A percentile compares a stretch with the other conserved stretches of the same genome.
These are phyloP conservation scores for Hepsetus odoe DNA, from an alignment of 2,113 vertebrate species.

Conservation along the genomic window DNA sequence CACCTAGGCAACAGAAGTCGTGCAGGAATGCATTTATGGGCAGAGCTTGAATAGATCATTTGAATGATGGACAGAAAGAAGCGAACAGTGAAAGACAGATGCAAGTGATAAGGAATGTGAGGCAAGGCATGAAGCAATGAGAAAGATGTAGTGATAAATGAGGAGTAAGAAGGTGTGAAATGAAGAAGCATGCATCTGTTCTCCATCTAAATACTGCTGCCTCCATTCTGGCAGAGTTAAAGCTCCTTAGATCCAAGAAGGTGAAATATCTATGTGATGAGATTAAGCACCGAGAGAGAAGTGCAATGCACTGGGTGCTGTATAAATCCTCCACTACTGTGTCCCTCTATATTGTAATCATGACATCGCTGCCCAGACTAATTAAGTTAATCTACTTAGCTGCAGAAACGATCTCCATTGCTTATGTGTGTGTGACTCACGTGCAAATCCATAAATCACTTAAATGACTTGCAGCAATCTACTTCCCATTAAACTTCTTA, in stretches of 20 bases:
- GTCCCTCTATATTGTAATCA: background rate
- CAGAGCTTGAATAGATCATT: background rate
- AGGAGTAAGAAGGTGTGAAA: background rate
- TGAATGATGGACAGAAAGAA: background rate
- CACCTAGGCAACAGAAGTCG: no score
- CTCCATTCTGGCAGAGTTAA: background rate
- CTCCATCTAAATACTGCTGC: background rate
- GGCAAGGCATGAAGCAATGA: background rate
- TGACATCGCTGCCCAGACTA: conserved; percentile 11
- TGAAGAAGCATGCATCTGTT: background rate
- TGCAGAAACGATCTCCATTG: background rate
- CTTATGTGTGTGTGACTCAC: background rate
- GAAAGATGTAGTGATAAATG: background rate
- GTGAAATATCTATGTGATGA: background rate
- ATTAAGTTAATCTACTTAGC: conserved; percentile 44
- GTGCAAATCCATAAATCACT: conserved; percentile 3
- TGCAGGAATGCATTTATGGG: background rate
- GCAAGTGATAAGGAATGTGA: background rate
- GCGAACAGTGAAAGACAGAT: background rate
- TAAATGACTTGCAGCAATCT: conserved; percentile 8
- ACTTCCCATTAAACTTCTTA: background rate
- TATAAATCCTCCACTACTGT: background rate
- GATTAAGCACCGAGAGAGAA: background rate
- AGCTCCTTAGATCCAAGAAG: background rate
- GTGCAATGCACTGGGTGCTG: background rate